These are phyloP conservation scores for Enteromius afrohamiltoni DNA, from an alignment of 2,797 vertebrate genomes.

Conservation along the genomic window DNA sequence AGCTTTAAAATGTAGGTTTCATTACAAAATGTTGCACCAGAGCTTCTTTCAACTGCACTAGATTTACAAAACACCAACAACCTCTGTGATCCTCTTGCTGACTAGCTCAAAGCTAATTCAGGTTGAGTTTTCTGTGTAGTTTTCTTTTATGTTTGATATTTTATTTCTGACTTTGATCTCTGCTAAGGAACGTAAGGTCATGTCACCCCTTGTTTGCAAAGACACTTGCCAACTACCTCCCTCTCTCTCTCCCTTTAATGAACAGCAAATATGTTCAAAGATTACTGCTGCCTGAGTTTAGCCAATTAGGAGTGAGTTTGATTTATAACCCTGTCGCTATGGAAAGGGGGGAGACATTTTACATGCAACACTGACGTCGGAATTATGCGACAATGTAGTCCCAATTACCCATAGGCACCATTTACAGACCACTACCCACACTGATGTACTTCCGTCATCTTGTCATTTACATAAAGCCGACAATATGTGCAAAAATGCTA, in stretches of 20 bases:
- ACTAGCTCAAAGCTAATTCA: slow-evolving; percentile 24
- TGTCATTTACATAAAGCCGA: slow-evolving; percentile 13
- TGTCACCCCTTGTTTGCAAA: slow-evolving; percentile 32
- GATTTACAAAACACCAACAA: slow-evolving; percentile 5
- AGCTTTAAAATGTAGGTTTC: not conserved
- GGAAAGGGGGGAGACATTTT: slow-evolving; percentile 28
- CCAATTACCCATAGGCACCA: slow-evolving; percentile 38
- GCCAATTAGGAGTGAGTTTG: slow-evolving; percentile 55
- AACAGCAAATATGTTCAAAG: slow-evolving; percentile 36
- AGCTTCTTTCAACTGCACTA: not conserved
- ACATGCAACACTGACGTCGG: slow-evolving; percentile 22
- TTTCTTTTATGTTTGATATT: slow-evolving; percentile 33
- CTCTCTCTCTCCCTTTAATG: slow-evolving; percentile 39
- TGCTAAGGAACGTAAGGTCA: slow-evolving; percentile 24
- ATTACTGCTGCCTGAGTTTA: slow-evolving; percentile 47
- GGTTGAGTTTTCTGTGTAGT: slow-evolving; percentile 6
- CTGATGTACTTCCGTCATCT: slow-evolving; percentile 34
- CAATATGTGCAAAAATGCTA: not conserved
- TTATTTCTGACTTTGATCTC: slow-evolving; percentile 30
- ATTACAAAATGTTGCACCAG: slow-evolving; percentile 7
- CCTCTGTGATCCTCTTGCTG: not conserved
- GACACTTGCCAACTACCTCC: not conserved
- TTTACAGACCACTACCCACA: slow-evolving; percentile 24
- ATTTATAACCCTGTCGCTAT: slow-evolving; percentile 50
- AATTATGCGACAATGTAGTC: slow-evolving; percentile 39